phyloP scores from a whole-genome alignment of 1,140 invertebrate genomes.

The Leptinotarsa undecemlineata region DNA sequence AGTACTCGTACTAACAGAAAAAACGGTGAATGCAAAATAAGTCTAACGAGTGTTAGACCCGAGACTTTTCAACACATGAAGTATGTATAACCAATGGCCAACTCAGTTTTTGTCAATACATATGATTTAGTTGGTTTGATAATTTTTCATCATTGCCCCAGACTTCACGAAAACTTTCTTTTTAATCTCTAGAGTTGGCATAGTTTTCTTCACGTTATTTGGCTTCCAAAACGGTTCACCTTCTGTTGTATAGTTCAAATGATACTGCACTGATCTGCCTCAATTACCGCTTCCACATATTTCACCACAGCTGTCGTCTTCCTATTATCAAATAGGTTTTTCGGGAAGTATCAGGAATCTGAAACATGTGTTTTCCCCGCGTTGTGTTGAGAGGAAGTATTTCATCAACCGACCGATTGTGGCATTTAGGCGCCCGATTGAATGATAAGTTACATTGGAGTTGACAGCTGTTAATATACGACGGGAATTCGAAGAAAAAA shows the following conservation, averaged over 20 bases:
- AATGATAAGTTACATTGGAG: slow-evolving; percentile 1
- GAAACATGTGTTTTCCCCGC: neutral
- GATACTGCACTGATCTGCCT: neutral
- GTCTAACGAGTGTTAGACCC: no score
- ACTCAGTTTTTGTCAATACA: neutral
- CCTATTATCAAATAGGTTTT: neutral
- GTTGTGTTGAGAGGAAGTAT: slow-evolving; percentile 2
- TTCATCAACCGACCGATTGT: neutral
- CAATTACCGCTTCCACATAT: neutral
- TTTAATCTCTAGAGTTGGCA: neutral
- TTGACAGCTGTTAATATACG: neutral
- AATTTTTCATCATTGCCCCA: no score
- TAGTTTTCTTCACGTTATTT: no score
- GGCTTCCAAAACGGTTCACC: neutral
- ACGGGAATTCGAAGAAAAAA: no score
- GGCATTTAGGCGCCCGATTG: slow-evolving; percentile 1
- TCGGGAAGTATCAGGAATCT: neutral
- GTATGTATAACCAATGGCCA: neutral
- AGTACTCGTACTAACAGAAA: no score
- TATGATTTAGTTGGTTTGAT: no score
- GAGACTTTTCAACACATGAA: no score
- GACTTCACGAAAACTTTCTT: neutral
- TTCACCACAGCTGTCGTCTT: neutral
- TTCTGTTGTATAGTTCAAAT: neutral
- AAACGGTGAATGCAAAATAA: no score